Base-by-base conservation (phyloP, 1,140 invertebrate genomes). In the Phenacoccus solenopsis region DNA sequence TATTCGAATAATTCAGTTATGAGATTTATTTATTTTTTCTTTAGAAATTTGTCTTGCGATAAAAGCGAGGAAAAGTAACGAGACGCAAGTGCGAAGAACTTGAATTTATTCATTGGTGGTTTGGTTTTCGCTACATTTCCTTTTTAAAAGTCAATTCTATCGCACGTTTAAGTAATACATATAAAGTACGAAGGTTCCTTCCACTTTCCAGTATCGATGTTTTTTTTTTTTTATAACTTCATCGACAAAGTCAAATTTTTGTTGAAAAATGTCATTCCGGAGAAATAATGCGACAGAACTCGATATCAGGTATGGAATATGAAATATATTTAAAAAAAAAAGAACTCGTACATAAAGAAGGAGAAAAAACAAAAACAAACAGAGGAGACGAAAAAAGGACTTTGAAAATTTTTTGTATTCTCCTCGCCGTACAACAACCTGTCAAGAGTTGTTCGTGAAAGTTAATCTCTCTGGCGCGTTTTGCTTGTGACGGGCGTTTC, bases 381-480 rank as follows among this genome's bases (percentile, higher is more conserved):
- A 49, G 20, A 32, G 5, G 30, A 2, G 20, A n/a, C 13, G 38
- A n/a, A 49, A 49, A 4, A 49, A 49, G 20, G 38, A 16, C 3
- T 49, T 49, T 49, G 4, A 16, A 49, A 49, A 49, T 9, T 9
- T 49, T 49, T 49, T 49, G 20, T 49, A 49, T 49, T 49, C 38
- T 49, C 20, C 20, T 49, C 38, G 38, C 38, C 16, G 5, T n/a
- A 49, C 16, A 49, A 49, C 38, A 49, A 49, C 38, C 20, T 49
- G 38, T 49, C 38, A 49, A 49, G 38, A 49, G 38, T 49, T 49
- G 38, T 49, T 49, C 38, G 38, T 49, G 38, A 49, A 49, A 49
- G 38, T 49, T 49, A n/a, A 49, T 49, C 38, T 49, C 16, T 49
- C 38, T 49, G 38, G 20, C 38, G 20, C 38, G 20, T 49, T 49